phyloP scores from a whole-genome alignment of 2,888 invertebrate species.

The Drosophila antonietae region DNA sequence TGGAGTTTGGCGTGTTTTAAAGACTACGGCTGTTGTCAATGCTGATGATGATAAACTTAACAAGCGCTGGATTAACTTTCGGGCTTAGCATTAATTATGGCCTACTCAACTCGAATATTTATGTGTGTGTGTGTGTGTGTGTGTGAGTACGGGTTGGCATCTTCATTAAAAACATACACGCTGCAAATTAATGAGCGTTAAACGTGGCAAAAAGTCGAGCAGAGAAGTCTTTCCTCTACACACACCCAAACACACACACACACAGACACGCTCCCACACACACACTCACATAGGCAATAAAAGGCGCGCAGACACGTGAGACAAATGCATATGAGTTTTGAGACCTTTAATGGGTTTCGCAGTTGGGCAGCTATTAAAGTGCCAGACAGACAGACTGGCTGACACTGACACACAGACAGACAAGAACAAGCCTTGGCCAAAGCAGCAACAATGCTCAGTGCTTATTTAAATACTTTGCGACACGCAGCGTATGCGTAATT shows the following conservation, averaged over 20 bases:
- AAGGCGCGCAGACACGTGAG: conserved; percentile 68
- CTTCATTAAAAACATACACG: conserved; percentile 75
- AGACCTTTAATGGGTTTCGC: conserved; percentile 44
- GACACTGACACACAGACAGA: conserved; percentile 1
- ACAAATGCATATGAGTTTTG: conserved; percentile 73
- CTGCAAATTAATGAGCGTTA: conserved; percentile 71
- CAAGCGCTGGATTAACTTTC: conserved; percentile 65
- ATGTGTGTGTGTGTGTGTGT: conserved; percentile 9
- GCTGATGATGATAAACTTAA: conserved; percentile 56
- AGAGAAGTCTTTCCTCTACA: background rate
- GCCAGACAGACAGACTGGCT: conserved; percentile 35
- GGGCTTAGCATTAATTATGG: conserved; percentile 74
- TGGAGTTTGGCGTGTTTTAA: conserved; percentile 12
- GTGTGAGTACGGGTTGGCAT: conserved; percentile 45
- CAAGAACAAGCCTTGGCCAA: too few relatives aligned
- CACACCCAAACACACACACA: conserved; percentile 29
- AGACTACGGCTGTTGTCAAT: conserved; percentile 9
- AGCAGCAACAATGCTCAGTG: background rate
- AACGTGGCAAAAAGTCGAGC: conserved; percentile 55
- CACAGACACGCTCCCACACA: conserved; percentile 27
- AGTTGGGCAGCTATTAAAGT: conserved; percentile 53
- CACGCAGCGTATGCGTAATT: conserved; percentile 17
- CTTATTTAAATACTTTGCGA: conserved; percentile 24
- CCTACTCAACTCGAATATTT: conserved; percentile 18
- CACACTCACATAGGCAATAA: conserved; percentile 56